Evolutionary conservation across 2,888 invertebrate species (phyloP), one percentile per base, ranked within the genome.

Genomic region (Auanema sp.): DNA sequence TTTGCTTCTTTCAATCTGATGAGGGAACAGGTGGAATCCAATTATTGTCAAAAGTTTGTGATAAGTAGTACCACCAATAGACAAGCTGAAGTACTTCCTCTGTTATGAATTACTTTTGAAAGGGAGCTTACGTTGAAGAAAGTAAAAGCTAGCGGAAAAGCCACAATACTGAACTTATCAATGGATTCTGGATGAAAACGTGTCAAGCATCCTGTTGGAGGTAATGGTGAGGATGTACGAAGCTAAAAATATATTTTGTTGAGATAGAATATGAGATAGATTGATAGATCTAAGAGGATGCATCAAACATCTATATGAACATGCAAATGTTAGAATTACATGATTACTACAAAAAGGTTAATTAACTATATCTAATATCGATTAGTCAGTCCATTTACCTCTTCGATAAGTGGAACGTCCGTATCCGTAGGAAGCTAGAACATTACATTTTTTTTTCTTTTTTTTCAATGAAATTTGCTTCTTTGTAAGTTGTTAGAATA

Each of bases 141-240:
- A 83, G 95, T 89, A 85, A 97, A 97, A 78, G 94, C 91, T 70
- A 96, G 90, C 0, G 97, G 97, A 85, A 97, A 97, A 71, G 95
- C 89, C 81, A 97, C 90, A 77, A 97, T 89, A 42, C 95, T 95
- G 85, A 95, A 95, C 82, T 95, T 95, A 87, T 97, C 97, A 83
- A 97, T 96, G 23, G 75, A 74, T 62, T 81, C 81, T 12, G 81
- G 81, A 66, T 77, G 76, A 25, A 81, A 73, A 41, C 74, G 66
- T 14, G 71, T 67, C 5, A 69, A 55, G 50, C 74, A 74, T 51
- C 69, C 66, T n/a, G 66, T 59, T 21, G 71, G 69, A 8, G 58
- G 56, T 16, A 69, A 68, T 1, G 72, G 65, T 0, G 58, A 24
- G 11, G 58, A 47, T 10, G 70, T 65, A 0, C 72, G 58, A 43